phyloP scores from a whole-genome alignment of 2,888 invertebrate species.

The Crepidodera aurea region DNA sequence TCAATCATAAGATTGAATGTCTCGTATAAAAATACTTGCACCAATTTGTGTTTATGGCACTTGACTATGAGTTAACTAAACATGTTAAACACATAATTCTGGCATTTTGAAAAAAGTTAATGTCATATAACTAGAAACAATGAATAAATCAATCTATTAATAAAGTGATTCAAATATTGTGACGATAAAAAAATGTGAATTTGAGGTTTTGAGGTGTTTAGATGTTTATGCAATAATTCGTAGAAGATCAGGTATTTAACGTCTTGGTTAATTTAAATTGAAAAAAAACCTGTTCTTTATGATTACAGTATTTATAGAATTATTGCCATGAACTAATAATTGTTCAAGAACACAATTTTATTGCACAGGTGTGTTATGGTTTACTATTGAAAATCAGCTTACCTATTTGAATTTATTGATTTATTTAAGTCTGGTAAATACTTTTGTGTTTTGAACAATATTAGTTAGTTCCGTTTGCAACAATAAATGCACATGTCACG shows the following conservation, averaged over 20 bases:
- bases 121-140: too few relatives aligned
- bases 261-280: background rate
- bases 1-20: too few relatives aligned
- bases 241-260: background rate
- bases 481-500: constrained; percentile 26
- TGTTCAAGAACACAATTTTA: constrained; percentile 14
- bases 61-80: constrained; percentile 1
- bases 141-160: background rate
- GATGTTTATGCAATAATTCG: background rate
- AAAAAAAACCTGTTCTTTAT: constrained; percentile 1
- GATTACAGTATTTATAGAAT: background rate
- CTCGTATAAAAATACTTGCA: background rate
- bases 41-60: background rate
- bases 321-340: constrained; percentile 1
- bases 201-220: background rate
- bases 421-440: constrained; percentile 3
- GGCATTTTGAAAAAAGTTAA: too few relatives aligned
- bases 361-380: background rate
- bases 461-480: constrained; percentile 20
- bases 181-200: background rate
- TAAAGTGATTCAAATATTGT: constrained; percentile 3
- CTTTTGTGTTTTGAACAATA: constrained; percentile 25
- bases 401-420: constrained; percentile 7
- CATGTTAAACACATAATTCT: background rate
- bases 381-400: constrained; percentile 17